Conservation (phyloP, 2,113 vertebrate genomes). For the Neolamprologus devosi region DNA sequence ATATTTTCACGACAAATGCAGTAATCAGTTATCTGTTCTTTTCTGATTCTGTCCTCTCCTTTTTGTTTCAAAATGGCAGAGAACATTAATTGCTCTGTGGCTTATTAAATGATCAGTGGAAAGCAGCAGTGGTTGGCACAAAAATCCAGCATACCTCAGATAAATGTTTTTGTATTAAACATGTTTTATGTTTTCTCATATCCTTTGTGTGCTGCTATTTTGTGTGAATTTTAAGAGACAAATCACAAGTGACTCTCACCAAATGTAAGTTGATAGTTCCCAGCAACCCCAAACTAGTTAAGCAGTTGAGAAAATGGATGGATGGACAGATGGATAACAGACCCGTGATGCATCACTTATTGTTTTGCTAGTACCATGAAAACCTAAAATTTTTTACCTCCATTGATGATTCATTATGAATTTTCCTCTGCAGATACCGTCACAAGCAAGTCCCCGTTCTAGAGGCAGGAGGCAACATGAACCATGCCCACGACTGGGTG, state of each 20-base stretch:
- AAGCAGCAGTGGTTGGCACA: neutral
- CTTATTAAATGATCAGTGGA: neutral
- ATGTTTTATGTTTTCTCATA: neutral
- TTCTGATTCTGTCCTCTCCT: neutral
- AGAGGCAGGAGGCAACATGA: conserved; percentile 85
- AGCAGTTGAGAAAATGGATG: neutral
- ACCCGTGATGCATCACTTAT: neutral
- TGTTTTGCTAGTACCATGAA: neutral
- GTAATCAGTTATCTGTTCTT: neutral
- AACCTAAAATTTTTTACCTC: neutral
- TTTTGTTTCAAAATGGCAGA: neutral
- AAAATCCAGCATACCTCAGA: neutral
- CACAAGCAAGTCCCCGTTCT: conserved; percentile 90
- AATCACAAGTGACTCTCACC: neutral
- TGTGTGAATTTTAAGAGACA: neutral
- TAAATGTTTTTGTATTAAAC: neutral
- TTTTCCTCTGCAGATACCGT: conserved; percentile 69
- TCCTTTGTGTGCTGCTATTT: neutral
- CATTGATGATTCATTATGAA: neutral
- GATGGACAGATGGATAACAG: neutral
- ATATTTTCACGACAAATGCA: neutral
- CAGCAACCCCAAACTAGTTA: neutral
- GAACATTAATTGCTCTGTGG: neutral
- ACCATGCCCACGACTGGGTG: conserved; percentile 96
- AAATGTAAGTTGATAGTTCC: neutral